phyloP scores from a whole-genome alignment of 2,888 invertebrate species.

The Dicranocentrus wangi region DNA sequence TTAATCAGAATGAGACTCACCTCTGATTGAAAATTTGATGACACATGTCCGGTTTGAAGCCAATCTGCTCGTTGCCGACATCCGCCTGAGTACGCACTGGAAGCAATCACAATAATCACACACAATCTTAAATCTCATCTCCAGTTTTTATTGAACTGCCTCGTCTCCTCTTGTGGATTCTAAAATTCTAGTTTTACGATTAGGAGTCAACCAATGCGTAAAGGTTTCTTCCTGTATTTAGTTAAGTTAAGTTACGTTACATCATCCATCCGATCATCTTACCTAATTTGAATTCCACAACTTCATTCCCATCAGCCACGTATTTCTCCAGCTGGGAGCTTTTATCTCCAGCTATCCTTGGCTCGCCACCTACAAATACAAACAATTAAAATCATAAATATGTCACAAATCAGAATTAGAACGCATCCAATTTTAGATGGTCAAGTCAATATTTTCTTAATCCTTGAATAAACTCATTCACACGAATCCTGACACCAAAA shows the following conservation, averaged over 20 bases:
- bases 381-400: neutral
- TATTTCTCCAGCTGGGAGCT: constrained; percentile 74
- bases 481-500: too few relatives aligned
- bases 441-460: too few relatives aligned
- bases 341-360: constrained; percentile 62
- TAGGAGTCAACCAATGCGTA: neutral
- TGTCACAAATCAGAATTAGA: neutral
- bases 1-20: constrained; percentile 75
- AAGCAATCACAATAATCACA: constrained; percentile 50
- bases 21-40: constrained; percentile 94
- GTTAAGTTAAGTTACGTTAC: too few relatives aligned
- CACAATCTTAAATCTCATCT: too few relatives aligned
- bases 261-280: too few relatives aligned
- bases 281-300: constrained; percentile 79
- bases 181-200: neutral
- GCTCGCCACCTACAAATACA: constrained; percentile 48
- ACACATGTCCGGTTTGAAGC: constrained; percentile 89
- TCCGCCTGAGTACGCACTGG: constrained; percentile 80
- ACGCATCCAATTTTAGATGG: neutral
- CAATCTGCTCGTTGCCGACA: constrained; percentile 80
- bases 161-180: neutral
- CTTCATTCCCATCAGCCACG: constrained; percentile 79
- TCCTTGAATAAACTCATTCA: too few relatives aligned
- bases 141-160: too few relatives aligned
- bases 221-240: too few relatives aligned